Percentiles rank a stretch among this genome's conserved stretches.
phyloP scores from a whole-genome alignment of 2,888 invertebrate genomes.

The Philhelius pedissequus region DNA sequence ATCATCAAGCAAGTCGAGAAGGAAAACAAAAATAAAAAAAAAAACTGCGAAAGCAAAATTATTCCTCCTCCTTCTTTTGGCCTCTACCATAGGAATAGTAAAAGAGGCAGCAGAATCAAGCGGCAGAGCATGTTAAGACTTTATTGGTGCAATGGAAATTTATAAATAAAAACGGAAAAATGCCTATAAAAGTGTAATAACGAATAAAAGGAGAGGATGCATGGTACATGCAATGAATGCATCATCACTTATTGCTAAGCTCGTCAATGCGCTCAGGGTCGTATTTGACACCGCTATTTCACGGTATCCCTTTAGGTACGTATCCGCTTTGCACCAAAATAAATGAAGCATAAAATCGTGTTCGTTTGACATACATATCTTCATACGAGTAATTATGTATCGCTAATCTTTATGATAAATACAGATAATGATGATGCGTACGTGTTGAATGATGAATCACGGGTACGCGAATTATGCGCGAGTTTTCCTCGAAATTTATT shows the following conservation, averaged over 20 bases:
- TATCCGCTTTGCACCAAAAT: too few species aligned
- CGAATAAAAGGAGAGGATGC: slow-evolving; percentile 32
- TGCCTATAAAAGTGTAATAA: background rate
- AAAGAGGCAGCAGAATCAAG: background rate
- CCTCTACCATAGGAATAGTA: background rate
- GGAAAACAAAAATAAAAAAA: background rate
- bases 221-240: slow-evolving; percentile 51
- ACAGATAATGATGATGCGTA: too few species aligned
- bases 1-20: background rate
- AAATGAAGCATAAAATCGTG: too few species aligned
- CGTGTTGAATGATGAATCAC: too few species aligned
- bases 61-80: slow-evolving; percentile 7
- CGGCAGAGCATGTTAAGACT: background rate
- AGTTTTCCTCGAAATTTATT: too few species aligned
- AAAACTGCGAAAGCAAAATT: background rate
- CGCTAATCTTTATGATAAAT: too few species aligned
- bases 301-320: too few species aligned
- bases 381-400: too few species aligned
- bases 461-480: too few species aligned
- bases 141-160: slow-evolving; percentile 31
- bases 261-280: slow-evolving; percentile 10
- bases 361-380: too few species aligned
- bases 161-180: slow-evolving; percentile 34
- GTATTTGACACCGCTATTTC: background rate
- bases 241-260: slow-evolving; percentile 50